These are phyloP conservation scores for Diaperis boleti DNA, from an alignment of 2,888 invertebrate genomes.

Conservation along the genomic window DNA sequence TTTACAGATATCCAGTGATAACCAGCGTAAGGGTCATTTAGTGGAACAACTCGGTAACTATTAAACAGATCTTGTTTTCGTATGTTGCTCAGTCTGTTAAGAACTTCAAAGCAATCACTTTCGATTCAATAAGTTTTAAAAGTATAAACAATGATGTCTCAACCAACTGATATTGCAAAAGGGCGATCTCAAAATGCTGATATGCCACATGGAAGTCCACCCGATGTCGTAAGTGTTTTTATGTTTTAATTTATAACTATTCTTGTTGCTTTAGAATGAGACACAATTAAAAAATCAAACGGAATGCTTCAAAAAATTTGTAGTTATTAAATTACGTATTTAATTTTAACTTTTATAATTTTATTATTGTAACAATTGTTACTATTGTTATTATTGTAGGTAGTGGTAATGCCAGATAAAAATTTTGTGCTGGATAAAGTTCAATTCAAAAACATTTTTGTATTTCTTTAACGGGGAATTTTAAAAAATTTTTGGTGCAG, in stretches of 20 bases:
- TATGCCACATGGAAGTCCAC: constrained; percentile 47
- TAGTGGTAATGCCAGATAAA: too few relatives aligned
- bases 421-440: too few relatives aligned
- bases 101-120: constrained; percentile 18
- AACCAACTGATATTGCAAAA: constrained; percentile 45
- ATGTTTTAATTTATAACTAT: not conserved
- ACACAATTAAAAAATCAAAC: too few relatives aligned
- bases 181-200: constrained; percentile 17
- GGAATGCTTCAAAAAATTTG: too few relatives aligned
- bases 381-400: too few relatives aligned
- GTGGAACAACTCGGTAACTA: constrained; percentile 28
- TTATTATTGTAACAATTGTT: too few relatives aligned
- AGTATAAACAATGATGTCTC: constrained; percentile 43
- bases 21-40: constrained; percentile 35
- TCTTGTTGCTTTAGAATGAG: not conserved
- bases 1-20: constrained; percentile 18
- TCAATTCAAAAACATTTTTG: too few relatives aligned
- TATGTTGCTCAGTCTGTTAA: constrained; percentile 25
- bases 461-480: too few relatives aligned
- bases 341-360: too few relatives aligned
- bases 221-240: constrained; percentile 47
- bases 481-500: too few relatives aligned
- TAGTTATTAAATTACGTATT: too few relatives aligned
- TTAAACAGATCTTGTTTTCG: constrained; percentile 36
- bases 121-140: not conserved